Evolutionary conservation across 2,113 vertebrate species (phyloP), one percentile per base, ranked within the genome.

Genomic region (Microtus ochrogaster): DNA sequence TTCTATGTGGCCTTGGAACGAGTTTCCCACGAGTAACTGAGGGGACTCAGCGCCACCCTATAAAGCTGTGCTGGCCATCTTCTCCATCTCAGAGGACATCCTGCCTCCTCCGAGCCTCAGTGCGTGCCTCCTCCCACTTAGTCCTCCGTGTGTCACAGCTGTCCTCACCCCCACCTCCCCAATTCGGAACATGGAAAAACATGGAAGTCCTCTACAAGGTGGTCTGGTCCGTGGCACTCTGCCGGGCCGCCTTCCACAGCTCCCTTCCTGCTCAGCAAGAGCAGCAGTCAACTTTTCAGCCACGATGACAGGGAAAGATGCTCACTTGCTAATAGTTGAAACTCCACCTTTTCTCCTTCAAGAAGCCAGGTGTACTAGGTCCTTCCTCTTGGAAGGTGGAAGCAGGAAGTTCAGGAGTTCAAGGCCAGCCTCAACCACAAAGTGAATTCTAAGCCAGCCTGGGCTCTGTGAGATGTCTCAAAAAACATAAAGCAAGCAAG

Each of bases 1-100:
- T 99, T 99, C 98, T 99, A 99, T 19, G 98, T 99, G 58, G 99
- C 99, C 49, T 94, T 99, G 98, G 99, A 99, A 87, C 98, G 99
- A 28, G 99, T 99, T 90, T 98, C 99, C 90, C 99, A 99, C 74
- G 98, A 98, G 90, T 99, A 98, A 98, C 88, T 2, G 47, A 47
- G 52, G 81, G 93, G n/a, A 19, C 55, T 61, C 17, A 41, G 63
- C 26, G 63, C 74, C 70, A 36, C 1, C 1, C 74, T 88, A 4
- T 92, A 70, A 92, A 88, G 72, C 84, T 28, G 90, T 6, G 76
- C 89, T 7, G 87, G 85, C 13, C 2, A 0, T 49, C 87, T 72
- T 55, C 76, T 89, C 39, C 17, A 52, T 7, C 55, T 10, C 19
- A 30, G 26, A 78, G 86, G 68, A 79, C 49, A 2, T 10, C 91